These are phyloP conservation scores for Cuculus canorus DNA, from an alignment of 2,797 vertebrate species.

Conservation along the genomic window DNA sequence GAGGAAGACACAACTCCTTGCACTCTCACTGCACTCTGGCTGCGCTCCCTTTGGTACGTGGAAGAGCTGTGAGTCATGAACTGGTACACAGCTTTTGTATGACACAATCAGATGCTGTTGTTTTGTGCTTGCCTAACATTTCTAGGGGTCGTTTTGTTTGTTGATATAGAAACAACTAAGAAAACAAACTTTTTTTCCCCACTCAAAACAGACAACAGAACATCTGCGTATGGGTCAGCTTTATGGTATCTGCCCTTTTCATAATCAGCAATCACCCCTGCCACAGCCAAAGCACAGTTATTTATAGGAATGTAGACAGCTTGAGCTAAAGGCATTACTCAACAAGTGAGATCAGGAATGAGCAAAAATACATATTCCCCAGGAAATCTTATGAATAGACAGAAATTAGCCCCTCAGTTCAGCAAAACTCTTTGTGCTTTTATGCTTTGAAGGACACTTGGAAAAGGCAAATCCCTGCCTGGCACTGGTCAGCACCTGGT, in stretches of 20 bases:
- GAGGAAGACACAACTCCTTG: background rate
- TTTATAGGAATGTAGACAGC: background rate
- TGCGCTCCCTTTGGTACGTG: accelerated
- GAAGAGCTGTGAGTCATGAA: background rate
- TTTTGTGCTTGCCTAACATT: background rate
- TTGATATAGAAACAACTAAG: background rate
- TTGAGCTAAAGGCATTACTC: slow-evolving; percentile 6
- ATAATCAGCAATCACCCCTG: background rate
- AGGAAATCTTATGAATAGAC: background rate
- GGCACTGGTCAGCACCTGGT: background rate
- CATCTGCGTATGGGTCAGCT: background rate
- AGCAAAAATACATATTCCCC: background rate
- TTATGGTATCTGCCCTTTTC: background rate
- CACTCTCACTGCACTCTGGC: background rate
- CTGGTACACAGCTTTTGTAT: background rate
- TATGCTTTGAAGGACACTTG: background rate
- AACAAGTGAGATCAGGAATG: background rate
- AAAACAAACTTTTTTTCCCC: background rate
- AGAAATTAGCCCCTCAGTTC: background rate
- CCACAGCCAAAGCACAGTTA: background rate
- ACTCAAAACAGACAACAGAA: background rate
- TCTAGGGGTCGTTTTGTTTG: background rate
- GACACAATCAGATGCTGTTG: background rate
- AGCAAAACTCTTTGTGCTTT: background rate
- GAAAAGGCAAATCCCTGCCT: background rate